These are phyloP conservation scores for Drosophila leonis DNA, from an alignment of 2,888 invertebrate species.

Conservation along the genomic window DNA sequence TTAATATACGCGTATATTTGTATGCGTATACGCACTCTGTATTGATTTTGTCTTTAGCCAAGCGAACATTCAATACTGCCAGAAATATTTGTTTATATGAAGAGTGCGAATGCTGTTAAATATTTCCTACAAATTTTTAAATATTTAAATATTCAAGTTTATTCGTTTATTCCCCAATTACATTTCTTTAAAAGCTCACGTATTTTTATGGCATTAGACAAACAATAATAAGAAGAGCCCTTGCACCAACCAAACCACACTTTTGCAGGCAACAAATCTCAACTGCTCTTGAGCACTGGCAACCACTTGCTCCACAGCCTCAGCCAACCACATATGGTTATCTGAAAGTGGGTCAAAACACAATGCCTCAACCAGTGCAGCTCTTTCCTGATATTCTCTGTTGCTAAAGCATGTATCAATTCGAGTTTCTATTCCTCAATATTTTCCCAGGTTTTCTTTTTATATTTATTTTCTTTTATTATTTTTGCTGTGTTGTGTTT, in stretches of 20 bases:
- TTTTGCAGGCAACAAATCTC: neutral
- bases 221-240: neutral
- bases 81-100: neutral
- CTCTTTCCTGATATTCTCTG: slow-evolving; percentile 34
- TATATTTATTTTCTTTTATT: slow-evolving; percentile 13
- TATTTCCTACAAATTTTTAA: neutral
- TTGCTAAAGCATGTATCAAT: slow-evolving; percentile 23
- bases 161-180: neutral
- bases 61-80: neutral
- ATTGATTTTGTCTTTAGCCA: neutral
- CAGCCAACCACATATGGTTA: neutral
- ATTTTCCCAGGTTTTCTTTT: neutral
- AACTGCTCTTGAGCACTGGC: slow-evolving; percentile 11
- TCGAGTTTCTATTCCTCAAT: slow-evolving; percentile 13
- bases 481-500: slow-evolving; percentile 20
- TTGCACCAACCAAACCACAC: neutral
- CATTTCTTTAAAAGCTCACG: neutral
- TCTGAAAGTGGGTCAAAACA: slow-evolving; percentile 42
- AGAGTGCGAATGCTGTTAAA: too few relatives aligned
- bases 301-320: neutral
- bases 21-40: neutral
- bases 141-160: neutral
- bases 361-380: slow-evolving; percentile 3
- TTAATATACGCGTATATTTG: neutral
- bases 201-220: neutral